Percentiles rank a stretch among this genome's conserved stretches.
phyloP scores from a whole-genome alignment of 2,888 invertebrate species.

The Pyrrhosoma nymphula region DNA sequence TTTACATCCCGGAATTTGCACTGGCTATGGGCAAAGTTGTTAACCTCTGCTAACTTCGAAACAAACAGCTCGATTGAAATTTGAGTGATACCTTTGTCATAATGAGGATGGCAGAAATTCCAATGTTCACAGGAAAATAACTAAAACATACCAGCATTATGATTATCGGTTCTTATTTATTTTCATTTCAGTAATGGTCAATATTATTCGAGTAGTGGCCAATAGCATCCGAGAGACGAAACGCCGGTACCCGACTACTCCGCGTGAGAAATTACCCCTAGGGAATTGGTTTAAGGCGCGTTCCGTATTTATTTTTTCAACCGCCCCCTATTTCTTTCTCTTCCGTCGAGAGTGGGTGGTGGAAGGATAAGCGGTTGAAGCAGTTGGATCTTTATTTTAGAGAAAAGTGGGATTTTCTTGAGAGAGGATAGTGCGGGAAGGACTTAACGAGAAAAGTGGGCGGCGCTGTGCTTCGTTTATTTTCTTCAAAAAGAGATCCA shows the following conservation, averaged over 20 bases:
- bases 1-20: too few species aligned
- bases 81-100: too few species aligned
- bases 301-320: background rate
- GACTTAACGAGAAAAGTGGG: slow-evolving; percentile 7
- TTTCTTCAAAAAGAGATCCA: background rate
- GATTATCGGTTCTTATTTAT: too few species aligned
- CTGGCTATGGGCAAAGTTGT: too few species aligned
- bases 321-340: background rate
- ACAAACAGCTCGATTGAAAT: too few species aligned
- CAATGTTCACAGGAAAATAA: too few species aligned
- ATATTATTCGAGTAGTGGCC: background rate
- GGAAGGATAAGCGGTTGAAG: background rate
- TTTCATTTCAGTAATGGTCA: background rate
- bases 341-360: background rate
- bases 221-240: background rate
- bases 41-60: too few species aligned
- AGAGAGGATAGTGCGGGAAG: background rate
- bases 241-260: background rate
- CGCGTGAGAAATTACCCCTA: background rate
- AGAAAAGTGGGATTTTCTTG: background rate
- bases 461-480: background rate
- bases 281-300: background rate
- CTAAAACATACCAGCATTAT: too few species aligned
- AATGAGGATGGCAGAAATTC: too few species aligned
- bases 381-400: background rate